Percentiles rank a stretch among this genome's conserved stretches.
Evolutionary conservation across 1,140 invertebrate genomes (phyloP).

Genomic region (Drosophila littoralis): DNA sequence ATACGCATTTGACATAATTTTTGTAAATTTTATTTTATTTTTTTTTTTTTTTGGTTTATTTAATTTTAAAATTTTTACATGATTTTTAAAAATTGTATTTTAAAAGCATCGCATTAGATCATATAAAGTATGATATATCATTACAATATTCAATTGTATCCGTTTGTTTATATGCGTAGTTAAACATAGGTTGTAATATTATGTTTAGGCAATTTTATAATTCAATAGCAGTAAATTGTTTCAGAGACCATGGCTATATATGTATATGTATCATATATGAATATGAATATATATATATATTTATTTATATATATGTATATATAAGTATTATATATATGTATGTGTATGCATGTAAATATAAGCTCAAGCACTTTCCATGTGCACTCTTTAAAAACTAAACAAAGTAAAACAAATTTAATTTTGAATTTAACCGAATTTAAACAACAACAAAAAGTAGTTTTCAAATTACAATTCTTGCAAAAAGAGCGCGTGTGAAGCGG

Average conservation of each 20-base stretch:
- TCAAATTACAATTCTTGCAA: constrained; percentile 20
- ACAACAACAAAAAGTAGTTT: constrained; percentile 34
- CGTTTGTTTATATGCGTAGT: constrained; percentile 61
- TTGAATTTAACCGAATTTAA: constrained; percentile 41
- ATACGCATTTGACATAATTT: constrained; percentile 3
- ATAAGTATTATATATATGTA: constrained; percentile 26
- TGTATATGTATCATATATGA: constrained; percentile 76
- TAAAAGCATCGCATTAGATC: constrained; percentile 80
- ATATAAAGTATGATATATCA: constrained; percentile 80
- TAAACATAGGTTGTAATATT: constrained; percentile 79
- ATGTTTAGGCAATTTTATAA: constrained; percentile 81
- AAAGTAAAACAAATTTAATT: constrained; percentile 33
- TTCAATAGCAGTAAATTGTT: constrained; percentile 81
- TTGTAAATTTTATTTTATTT: constrained; percentile 6
- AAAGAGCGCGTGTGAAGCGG: constrained; percentile 44
- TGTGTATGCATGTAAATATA: constrained; percentile 62
- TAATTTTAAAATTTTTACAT: constrained; percentile 79
- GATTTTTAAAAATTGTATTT: constrained; percentile 82
- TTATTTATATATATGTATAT: constrained; percentile 50
- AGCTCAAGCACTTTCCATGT: constrained; percentile 42
- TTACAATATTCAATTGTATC: constrained; percentile 78
- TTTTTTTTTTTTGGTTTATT: constrained; percentile 67
- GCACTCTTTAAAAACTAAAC: constrained; percentile 61
- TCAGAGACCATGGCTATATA: constrained; percentile 77
- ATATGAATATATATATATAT: constrained; percentile 29